Percentiles rank a stretch among this genome's conserved stretches.
phyloP scores from a whole-genome alignment of 2,888 invertebrate species.

The Eristalis pertinax region DNA sequence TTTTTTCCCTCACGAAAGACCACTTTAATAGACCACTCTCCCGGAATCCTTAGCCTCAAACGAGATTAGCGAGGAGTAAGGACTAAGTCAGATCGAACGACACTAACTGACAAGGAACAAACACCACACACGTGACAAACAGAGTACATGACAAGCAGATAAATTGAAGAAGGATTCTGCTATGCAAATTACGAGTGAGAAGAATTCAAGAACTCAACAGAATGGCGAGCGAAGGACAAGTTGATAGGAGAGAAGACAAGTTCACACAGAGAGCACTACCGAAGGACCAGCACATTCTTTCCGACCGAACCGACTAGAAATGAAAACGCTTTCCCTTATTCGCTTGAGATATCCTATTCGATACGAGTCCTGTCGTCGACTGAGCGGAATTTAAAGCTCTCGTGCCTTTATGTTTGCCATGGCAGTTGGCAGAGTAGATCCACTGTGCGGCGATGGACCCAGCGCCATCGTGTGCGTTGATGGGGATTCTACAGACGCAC shows the following conservation, averaged over 20 bases:
- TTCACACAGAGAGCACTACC: conserved; percentile 42
- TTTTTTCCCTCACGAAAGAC: neutral
- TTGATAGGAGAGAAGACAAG: conserved; percentile 18
- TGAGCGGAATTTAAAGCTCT: conserved; percentile 64
- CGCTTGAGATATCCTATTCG: conserved; percentile 42
- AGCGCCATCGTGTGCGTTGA: neutral
- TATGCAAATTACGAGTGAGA: conserved; percentile 26
- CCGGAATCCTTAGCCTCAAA: neutral
- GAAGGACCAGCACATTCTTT: conserved; percentile 43
- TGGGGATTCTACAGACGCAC: conserved; percentile 21
- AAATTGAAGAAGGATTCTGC: conserved; percentile 4
- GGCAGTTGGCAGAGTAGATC: neutral
- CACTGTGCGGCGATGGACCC: neutral
- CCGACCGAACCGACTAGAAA: conserved; percentile 28
- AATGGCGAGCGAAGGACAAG: neutral
- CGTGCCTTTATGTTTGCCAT: conserved; percentile 62
- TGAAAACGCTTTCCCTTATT: neutral
- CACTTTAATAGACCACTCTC: too few relatives aligned
- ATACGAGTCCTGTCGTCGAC: conserved; percentile 70
- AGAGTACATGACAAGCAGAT: conserved; percentile 8
- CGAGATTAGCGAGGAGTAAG: neutral
- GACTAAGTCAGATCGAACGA: neutral
- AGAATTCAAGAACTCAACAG: conserved; percentile 1
- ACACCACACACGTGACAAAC: neutral
- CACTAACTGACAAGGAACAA: neutral